Evolutionary conservation across 2,888 invertebrate genomes (phyloP).

Genomic region (Chaitophorus viminalis): DNA sequence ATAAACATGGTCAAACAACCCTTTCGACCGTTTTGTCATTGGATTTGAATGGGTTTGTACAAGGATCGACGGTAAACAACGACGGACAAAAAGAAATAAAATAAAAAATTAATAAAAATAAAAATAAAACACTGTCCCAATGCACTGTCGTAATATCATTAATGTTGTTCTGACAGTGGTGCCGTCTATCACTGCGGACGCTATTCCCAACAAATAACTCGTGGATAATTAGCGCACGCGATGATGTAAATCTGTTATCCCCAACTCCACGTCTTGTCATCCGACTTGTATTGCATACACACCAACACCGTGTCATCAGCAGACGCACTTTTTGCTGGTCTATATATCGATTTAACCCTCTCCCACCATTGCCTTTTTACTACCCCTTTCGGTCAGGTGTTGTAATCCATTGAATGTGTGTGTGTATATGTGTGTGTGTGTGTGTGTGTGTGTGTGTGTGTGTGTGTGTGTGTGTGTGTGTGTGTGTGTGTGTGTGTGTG

Average conservation of each 20-base stretch:
- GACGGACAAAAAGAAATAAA: not conserved
- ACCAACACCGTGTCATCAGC: not conserved
- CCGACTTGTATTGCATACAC: not conserved
- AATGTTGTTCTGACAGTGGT: no score
- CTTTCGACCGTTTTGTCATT: slow-evolving; percentile 18
- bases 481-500: not conserved
- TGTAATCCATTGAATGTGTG: slow-evolving; percentile 16
- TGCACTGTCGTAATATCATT: no score
- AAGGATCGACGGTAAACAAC: not conserved
- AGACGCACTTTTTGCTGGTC: slow-evolving; percentile 15
- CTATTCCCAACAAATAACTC: not conserved
- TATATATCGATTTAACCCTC: slow-evolving; percentile 54
- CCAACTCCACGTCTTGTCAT: not conserved
- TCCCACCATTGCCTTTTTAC: not conserved
- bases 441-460: not conserved
- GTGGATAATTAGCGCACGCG: not conserved
- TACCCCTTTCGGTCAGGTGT: slow-evolving; percentile 42
- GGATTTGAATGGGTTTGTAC: not conserved
- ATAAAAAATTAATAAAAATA: no score
- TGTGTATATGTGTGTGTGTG: no score
- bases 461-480: no score
- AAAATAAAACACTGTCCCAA: not conserved
- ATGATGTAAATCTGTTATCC: slow-evolving; percentile 24
- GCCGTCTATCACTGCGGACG: no score
- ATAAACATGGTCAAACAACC: slow-evolving; percentile 30